Evolutionary conservation across 2,888 invertebrate species (phyloP), one percentile per base, ranked within the genome.

Genomic region (Gortyna flavago): DNA sequence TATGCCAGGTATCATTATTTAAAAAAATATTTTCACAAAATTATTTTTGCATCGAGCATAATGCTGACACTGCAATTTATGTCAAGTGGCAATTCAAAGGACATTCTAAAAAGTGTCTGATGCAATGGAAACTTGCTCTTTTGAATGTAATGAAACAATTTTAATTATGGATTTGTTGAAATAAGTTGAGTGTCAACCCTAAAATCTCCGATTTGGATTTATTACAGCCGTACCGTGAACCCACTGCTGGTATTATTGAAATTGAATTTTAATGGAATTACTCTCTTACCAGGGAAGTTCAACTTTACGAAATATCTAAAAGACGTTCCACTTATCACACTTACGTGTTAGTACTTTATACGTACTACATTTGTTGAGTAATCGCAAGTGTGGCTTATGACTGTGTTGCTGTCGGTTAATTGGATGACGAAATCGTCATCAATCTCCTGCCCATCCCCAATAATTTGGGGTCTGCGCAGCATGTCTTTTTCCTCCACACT

Each of bases 181-280:
- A 44, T 1, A 13, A 41, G 6, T 59, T 44, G 5, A 32, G 35
- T 32, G 76, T 13, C 79, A 83, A 21, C 87, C 85, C 80, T 86
- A 59, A 48, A 18, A 35, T 61, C 21, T 70, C 48, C 65, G 57
- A 72, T 76, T 74, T 65, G 54, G 82, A 85, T 84, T 82, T 84
- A 84, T 80, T 68, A 76, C 78, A 38, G 67, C 44, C 51, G 61
- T 21, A 62, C 32, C 21, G 35, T 73, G 69, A 79, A 75, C 57
- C 57, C 76, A 72, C 57, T 51, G 69, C 66, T 79, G 48, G 41
- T 72, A 64, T 75, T 79, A 80, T 74, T 72, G 69, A 77, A 77
- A 66, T 77, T 68, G 69, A 74, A 72, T 74, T 76, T 71, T 59
- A 57, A 72, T 54, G 70, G 61, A 59, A 79, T 75, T n/a, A 72